phyloP scores from a whole-genome alignment of 2,113 vertebrate genomes.

The Setophaga coronata region DNA sequence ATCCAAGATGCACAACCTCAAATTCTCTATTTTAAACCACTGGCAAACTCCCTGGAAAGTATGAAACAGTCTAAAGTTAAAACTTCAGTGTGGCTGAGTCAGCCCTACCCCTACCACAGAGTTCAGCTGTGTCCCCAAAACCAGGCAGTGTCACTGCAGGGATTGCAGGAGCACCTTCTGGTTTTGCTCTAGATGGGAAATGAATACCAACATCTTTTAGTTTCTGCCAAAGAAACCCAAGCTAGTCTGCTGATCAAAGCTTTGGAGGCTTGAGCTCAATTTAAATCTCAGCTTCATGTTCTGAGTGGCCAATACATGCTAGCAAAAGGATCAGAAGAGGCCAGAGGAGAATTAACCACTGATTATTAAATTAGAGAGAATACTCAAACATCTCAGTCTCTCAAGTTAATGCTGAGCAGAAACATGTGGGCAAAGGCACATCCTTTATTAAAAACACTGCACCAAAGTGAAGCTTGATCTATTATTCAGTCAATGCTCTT shows the following conservation, averaged over 20 bases:
- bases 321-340: not conserved
- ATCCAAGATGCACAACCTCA: not conserved
- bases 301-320: not conserved
- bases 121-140: not conserved
- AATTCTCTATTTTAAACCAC: not conserved
- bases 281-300: not conserved
- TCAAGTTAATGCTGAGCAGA: not conserved
- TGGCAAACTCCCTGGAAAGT: not conserved
- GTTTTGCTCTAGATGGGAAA: not conserved
- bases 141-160: not conserved
- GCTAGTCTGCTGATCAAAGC: not conserved
- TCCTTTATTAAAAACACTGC: conserved; percentile 15
- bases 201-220: not conserved
- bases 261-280: not conserved
- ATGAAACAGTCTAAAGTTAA: not conserved
- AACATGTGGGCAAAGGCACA: not conserved
- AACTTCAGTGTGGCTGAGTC: not conserved
- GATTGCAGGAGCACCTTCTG: not conserved
- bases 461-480: conserved; percentile 50
- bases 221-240: not conserved
- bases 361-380: conserved; percentile 11
- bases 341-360: not conserved
- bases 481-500: conserved; percentile 54
- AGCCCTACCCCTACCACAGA: not conserved
- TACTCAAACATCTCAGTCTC: not conserved